Conservation (phyloP, 1,140 invertebrate species). For the Aphaenogaster rudis region DNA sequence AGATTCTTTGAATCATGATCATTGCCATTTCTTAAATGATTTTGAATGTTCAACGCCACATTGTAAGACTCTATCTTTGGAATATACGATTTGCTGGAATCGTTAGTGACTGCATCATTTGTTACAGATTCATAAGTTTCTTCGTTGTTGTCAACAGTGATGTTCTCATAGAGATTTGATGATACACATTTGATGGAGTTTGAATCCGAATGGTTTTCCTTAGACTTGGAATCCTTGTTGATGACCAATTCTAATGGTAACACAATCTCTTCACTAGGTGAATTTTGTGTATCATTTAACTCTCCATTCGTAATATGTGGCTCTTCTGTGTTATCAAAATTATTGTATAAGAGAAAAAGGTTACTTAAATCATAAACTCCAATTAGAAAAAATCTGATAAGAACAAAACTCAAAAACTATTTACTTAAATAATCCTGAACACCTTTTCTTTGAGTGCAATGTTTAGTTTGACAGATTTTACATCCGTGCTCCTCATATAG, state of each 20-base stretch:
- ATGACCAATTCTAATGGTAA: conserved; percentile 77
- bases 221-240: conserved; percentile 72
- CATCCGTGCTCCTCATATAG: conserved; percentile 84
- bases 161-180: background rate
- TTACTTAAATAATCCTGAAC: conserved; percentile 72
- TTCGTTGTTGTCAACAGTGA: conserved; percentile 8
- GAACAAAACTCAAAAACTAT: background rate
- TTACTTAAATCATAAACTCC: background rate
- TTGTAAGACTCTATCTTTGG: conserved; percentile 28
- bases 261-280: conserved; percentile 56
- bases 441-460: conserved; percentile 28
- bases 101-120: conserved; percentile 1
- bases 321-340: conserved; percentile 34
- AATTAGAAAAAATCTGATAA: conserved; percentile 3
- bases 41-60: background rate
- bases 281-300: background rate
- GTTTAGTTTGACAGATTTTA: conserved; percentile 77
- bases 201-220: conserved; percentile 17
- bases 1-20: conserved; percentile 32
- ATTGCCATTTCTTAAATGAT: conserved; percentile 35
- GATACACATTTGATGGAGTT: conserved; percentile 4
- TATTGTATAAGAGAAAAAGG: background rate
- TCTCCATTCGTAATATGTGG: background rate
- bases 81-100: conserved; percentile 35
- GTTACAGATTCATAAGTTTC: background rate